Conservation (phyloP, 2,113 vertebrate genomes). For the Pelecanus crispus region DNA sequence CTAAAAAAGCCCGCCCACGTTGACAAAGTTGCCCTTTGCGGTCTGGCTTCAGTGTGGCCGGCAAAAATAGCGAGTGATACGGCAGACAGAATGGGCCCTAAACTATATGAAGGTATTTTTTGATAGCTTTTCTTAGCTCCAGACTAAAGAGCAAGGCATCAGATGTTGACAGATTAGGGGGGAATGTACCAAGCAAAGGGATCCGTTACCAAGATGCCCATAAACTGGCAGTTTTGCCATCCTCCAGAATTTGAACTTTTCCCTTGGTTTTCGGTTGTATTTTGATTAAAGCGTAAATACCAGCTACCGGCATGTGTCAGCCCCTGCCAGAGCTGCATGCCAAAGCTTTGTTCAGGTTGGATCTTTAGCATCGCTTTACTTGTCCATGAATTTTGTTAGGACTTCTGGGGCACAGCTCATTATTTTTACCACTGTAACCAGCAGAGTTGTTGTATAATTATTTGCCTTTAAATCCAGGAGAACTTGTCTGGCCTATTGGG, state of each 20-base stretch:
- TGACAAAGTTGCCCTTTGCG: constrained; percentile 42
- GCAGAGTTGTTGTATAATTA: neutral
- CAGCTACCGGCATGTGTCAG: neutral
- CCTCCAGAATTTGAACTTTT: neutral
- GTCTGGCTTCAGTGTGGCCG: neutral
- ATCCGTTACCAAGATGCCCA: neutral
- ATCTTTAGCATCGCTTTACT: neutral
- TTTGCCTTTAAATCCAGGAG: neutral
- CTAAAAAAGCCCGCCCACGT: constrained; percentile 18
- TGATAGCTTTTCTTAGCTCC: constrained; percentile 54
- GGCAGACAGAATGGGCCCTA: constrained; percentile 33
- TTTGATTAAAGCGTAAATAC: neutral
- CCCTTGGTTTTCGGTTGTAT: neutral
- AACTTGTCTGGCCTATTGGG: neutral
- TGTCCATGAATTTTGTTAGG: neutral
- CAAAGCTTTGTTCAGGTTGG: neutral
- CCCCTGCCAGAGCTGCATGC: neutral
- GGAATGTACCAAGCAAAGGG: neutral
- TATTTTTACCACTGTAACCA: neutral
- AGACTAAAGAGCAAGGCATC: constrained; percentile 43
- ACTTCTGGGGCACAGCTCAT: neutral
- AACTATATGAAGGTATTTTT: neutral
- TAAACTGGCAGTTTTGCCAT: neutral
- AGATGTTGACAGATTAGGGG: constrained; percentile 9
- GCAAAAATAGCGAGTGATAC: constrained; percentile 38